These are phyloP conservation scores for Achatina immaculata DNA, from an alignment of 1,140 invertebrate genomes.

Conservation along the genomic window DNA sequence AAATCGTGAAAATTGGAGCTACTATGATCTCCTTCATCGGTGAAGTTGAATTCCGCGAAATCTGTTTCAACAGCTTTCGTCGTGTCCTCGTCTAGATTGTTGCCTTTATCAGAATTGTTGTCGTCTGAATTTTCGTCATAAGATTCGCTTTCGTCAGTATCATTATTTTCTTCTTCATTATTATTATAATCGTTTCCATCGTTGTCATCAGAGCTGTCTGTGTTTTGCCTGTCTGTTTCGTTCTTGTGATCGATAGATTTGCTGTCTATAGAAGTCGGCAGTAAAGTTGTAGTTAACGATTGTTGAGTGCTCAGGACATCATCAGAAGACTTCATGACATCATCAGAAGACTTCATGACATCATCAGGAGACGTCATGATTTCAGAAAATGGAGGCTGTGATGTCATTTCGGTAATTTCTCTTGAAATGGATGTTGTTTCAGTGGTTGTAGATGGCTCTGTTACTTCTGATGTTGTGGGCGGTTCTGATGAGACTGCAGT, in stretches of 20 bases:
- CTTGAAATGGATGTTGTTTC: not conserved
- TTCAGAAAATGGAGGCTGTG: no score
- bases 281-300: no score
- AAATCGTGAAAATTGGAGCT: constrained; percentile 1
- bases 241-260: not conserved
- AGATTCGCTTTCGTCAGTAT: not conserved
- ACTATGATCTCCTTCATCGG: no score
- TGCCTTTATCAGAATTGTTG: no score
- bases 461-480: not conserved
- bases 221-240: not conserved
- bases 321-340: no score
- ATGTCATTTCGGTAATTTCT: not conserved
- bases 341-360: no score
- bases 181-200: no score
- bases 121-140: not conserved
- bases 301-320: no score
- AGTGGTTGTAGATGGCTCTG: not conserved
- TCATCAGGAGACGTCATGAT: no score
- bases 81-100: not conserved
- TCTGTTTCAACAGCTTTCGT: not conserved
- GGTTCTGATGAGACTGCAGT: not conserved
- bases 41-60: not conserved
- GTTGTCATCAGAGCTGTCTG: not conserved
- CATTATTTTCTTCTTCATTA: not conserved
- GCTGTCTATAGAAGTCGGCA: no score